Evolutionary conservation across 2,888 invertebrate species (phyloP).

Genomic region (Athalia circularis): DNA sequence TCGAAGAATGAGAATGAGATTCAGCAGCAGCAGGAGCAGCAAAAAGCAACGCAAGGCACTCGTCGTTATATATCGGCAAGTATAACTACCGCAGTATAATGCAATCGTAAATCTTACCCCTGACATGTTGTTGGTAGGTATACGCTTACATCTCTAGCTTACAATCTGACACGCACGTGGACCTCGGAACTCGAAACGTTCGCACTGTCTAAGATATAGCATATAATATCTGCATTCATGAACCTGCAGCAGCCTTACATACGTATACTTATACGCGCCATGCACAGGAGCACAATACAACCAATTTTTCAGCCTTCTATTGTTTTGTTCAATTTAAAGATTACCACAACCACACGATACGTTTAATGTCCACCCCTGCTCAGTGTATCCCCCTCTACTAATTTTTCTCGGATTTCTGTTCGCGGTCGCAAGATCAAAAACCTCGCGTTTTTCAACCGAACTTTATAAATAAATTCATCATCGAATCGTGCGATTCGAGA

Average conservation of each 20-base stretch:
- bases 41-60: background rate
- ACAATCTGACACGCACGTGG: conserved; percentile 31
- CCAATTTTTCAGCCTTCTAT: background rate
- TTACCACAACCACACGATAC: no score
- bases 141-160: conserved; percentile 24
- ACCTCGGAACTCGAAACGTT: conserved; percentile 10
- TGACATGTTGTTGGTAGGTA: background rate
- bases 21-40: background rate
- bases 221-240: background rate
- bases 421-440: no score
- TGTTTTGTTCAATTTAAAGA: conserved; percentile 26
- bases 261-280: background rate
- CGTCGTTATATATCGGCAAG: background rate
- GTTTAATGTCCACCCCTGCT: no score
- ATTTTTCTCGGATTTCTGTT: no score
- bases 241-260: background rate
- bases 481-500: no score
- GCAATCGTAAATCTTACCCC: conserved; percentile 25
- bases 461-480: no score
- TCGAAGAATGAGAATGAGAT: conserved; percentile 12
- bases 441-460: no score
- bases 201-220: background rate
- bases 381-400: no score
- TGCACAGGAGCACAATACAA: no score
- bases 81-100: conserved; percentile 19